Conservation (phyloP, 2,888 invertebrate species). For the Proisotoma minuta region DNA sequence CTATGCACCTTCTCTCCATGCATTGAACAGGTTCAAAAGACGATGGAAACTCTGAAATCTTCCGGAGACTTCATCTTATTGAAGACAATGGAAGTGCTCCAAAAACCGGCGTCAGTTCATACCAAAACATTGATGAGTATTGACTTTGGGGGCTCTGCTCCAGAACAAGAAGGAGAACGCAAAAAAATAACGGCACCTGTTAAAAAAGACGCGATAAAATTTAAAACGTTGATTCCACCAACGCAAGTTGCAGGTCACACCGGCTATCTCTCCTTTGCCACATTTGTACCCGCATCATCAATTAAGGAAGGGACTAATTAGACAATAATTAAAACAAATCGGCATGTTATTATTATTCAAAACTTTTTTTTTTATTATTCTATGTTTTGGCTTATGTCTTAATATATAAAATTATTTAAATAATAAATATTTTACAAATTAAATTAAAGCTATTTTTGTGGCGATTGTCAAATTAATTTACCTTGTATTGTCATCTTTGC, state of each 20-base stretch:
- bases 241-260: conserved; percentile 83
- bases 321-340: too few relatives aligned
- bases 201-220: conserved; percentile 51
- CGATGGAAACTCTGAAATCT: conserved; percentile 66
- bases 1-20: conserved; percentile 98
- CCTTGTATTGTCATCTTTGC: too few relatives aligned
- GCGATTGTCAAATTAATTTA: too few relatives aligned
- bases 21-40: conserved; percentile 95
- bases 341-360: too few relatives aligned
- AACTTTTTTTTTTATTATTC: too few relatives aligned
- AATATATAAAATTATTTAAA: too few relatives aligned
- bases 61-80: conserved; percentile 74
- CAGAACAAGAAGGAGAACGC: conserved; percentile 9
- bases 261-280: conserved; percentile 91
- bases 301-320: too few relatives aligned
- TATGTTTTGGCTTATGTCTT: too few relatives aligned
- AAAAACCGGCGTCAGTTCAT: conserved; percentile 69
- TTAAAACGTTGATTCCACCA: conserved; percentile 67
- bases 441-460: too few relatives aligned
- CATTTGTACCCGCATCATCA: conserved; percentile 65
- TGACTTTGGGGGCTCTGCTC: conserved; percentile 26
- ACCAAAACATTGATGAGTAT: conserved; percentile 54
- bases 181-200: conserved; percentile 30
- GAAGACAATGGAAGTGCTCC: conserved; percentile 80
- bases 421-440: too few relatives aligned